Evolutionary conservation across 1,140 invertebrate genomes (phyloP).

Genomic region (Saccostrea cuccullata): DNA sequence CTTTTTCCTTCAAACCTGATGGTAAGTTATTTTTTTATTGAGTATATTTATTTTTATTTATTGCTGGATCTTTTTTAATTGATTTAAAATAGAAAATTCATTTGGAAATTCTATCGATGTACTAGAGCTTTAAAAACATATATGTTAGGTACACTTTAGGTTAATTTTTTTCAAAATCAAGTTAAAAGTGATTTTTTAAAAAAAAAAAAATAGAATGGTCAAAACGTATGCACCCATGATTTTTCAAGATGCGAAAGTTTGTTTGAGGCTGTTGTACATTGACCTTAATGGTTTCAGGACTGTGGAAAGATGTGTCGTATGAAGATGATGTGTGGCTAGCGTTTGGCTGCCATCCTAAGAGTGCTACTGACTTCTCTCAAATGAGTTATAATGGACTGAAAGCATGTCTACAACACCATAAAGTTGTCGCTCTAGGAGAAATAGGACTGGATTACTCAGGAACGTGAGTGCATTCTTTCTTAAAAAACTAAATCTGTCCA

Average conservation of each 20-base stretch:
- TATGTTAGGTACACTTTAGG: not conserved
- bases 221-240: too few relatives aligned
- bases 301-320: constrained; percentile 69
- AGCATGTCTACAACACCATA: constrained; percentile 72
- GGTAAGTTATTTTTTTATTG: constrained; percentile 55
- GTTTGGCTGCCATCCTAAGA: constrained; percentile 80
- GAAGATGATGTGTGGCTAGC: constrained; percentile 79
- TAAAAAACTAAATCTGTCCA: too few relatives aligned
- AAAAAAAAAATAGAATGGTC: too few relatives aligned
- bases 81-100: too few relatives aligned
- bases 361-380: constrained; percentile 73
- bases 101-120: too few relatives aligned
- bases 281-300: constrained; percentile 12
- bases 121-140: too few relatives aligned
- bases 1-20: constrained; percentile 69
- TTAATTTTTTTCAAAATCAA: too few relatives aligned
- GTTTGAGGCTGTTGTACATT: too few relatives aligned
- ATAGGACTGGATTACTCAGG: constrained; percentile 80
- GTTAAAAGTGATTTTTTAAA: too few relatives aligned
- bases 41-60: too few relatives aligned
- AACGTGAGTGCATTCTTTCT: constrained; percentile 70
- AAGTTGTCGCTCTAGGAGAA: constrained; percentile 79
- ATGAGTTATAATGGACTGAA: constrained; percentile 68
- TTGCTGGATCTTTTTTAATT: too few relatives aligned
- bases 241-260: too few relatives aligned